Evolutionary conservation across 2,113 vertebrate species (phyloP).

Genomic region (Sorex fumeus): DNA sequence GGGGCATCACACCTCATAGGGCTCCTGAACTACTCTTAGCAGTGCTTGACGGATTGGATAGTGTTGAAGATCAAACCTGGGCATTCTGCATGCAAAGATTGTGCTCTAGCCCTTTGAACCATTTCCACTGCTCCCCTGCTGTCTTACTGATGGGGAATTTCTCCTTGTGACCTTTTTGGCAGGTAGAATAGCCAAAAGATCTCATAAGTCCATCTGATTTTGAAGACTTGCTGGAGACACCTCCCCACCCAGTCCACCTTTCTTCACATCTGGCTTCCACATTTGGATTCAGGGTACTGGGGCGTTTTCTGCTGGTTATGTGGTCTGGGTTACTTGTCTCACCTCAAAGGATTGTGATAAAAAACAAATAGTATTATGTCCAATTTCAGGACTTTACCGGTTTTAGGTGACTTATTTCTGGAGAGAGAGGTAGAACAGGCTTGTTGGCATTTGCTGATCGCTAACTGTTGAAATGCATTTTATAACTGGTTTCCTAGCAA

Average conservation of each 20-base stretch:
- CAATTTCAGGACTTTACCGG: neutral
- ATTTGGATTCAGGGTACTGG: neutral
- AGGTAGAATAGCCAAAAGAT: no score
- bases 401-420: neutral
- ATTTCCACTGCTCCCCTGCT: neutral
- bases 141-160: neutral
- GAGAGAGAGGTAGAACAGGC: neutral
- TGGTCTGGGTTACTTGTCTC: neutral
- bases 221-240: neutral
- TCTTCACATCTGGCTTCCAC: neutral
- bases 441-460: conserved; percentile 54
- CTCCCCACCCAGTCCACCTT: fast-evolving
- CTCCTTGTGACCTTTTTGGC: neutral
- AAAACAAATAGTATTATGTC: neutral
- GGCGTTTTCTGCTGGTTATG: neutral
- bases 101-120: no score
- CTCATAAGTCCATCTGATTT: neutral
- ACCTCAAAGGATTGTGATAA: neutral
- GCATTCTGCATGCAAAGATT: no score
- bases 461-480: conserved; percentile 59
- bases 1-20: no score
- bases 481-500: conserved; percentile 47
- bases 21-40: no score
- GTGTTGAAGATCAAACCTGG: no score
- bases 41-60: no score